These are phyloP conservation scores for Bombylius major DNA, from an alignment of 2,888 invertebrate genomes.

Conservation along the genomic window DNA sequence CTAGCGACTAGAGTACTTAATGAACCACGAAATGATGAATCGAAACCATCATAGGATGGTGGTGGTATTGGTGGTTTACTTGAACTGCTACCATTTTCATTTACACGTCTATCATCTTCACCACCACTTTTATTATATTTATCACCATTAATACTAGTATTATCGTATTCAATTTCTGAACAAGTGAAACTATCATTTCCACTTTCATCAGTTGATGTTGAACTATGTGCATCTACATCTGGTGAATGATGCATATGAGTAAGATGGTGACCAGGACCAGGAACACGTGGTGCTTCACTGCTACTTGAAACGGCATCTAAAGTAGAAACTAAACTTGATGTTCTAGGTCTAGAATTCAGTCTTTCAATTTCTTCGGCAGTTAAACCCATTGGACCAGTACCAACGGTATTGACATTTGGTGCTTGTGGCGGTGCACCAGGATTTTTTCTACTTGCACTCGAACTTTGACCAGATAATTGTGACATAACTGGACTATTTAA, in stretches of 20 bases:
- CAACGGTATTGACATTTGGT: constrained; percentile 53
- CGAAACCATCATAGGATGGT: constrained; percentile 79
- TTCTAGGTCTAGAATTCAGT: constrained; percentile 73
- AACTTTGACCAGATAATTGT: constrained; percentile 76
- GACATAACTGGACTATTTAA: constrained; percentile 89
- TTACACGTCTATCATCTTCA: constrained; percentile 46
- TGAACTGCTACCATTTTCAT: constrained; percentile 40
- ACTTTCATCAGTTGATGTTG: constrained; percentile 82
- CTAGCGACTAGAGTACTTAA: constrained; percentile 87
- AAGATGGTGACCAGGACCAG: constrained; percentile 52
- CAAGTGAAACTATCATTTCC: constrained; percentile 96
- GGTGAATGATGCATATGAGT: constrained; percentile 62
- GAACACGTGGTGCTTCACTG: constrained; percentile 63
- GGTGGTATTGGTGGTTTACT: constrained; percentile 56
- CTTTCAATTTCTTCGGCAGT: constrained; percentile 90
- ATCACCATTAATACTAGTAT: constrained; percentile 70
- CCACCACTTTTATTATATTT: constrained; percentile 53
- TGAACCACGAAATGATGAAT: constrained; percentile 88
- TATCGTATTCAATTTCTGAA: constrained; percentile 94
- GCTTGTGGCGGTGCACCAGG: constrained; percentile 55
- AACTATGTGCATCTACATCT: constrained; percentile 59
- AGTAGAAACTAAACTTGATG: constrained; percentile 82
- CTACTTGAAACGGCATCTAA: constrained; percentile 89
- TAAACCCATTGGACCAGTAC: constrained; percentile 61
- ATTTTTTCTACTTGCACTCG: constrained; percentile 63